These are phyloP conservation scores for Okamejei kenojei DNA, from an alignment of 2,797 vertebrate species.

Conservation along the genomic window DNA sequence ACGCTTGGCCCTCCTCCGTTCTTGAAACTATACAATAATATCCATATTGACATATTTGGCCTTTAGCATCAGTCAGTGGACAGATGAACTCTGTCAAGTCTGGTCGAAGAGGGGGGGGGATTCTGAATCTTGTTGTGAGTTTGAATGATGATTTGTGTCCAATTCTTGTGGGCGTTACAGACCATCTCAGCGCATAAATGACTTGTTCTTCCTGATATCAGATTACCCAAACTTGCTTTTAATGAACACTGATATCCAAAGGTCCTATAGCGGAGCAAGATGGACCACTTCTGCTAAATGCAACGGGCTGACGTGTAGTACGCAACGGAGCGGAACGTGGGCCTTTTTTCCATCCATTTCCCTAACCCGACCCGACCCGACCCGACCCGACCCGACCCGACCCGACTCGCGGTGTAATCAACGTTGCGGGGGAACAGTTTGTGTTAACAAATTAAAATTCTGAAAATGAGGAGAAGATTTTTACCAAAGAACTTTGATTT, in stretches of 20 bases:
- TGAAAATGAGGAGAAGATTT: no score
- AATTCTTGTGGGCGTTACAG: constrained; percentile 43
- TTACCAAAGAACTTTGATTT: no score
- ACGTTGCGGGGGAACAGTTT: no score
- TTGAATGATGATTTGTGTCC: constrained; percentile 42
- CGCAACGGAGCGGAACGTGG: no score
- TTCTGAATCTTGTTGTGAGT: constrained; percentile 40
- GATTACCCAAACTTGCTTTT: constrained; percentile 35
- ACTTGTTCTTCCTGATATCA: constrained; percentile 39
- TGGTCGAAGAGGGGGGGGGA: constrained; percentile 34
- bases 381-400: no score
- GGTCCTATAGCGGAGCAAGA: no score
- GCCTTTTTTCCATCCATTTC: no score
- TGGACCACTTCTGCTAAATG: no score
- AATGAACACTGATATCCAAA: constrained; percentile 32
- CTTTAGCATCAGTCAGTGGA: constrained; percentile 41
- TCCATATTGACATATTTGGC: constrained; percentile 21
- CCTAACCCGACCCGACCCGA: no score
- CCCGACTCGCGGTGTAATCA: no score
- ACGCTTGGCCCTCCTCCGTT: background rate
- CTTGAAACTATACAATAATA: background rate
- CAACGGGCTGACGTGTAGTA: no score
- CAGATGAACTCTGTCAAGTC: constrained; percentile 42
- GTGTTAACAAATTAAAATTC: no score
- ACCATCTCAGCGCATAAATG: constrained; percentile 42